Evolutionary conservation across 2,888 invertebrate genomes (phyloP).

Genomic region (Idaea straminata): DNA sequence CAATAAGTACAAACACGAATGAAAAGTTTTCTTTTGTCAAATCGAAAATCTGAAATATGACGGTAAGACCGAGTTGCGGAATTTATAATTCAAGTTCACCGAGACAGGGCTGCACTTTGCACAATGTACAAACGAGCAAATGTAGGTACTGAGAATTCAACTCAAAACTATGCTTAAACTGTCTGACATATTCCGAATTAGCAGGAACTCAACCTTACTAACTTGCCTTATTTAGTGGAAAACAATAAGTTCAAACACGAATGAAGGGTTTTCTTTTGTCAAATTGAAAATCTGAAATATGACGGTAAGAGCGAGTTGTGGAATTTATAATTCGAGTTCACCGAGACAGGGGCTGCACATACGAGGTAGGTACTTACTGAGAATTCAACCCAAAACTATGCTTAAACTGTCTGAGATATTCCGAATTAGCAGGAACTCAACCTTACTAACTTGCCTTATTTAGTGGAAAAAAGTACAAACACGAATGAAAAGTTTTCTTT

Average conservation of each 20-base stretch:
- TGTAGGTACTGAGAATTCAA: background rate
- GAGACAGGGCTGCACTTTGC: conserved; percentile 27
- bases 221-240: background rate
- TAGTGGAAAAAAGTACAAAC: conserved; percentile 3
- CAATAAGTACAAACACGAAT: conserved; percentile 5
- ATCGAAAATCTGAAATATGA: conserved; percentile 51
- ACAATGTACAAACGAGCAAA: no score
- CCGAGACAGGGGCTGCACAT: conserved; percentile 27
- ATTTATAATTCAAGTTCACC: conserved; percentile 59
- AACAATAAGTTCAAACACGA: conserved; percentile 3
- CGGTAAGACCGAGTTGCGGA: conserved; percentile 48
- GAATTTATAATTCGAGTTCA: conserved; percentile 62
- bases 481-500: conserved; percentile 11
- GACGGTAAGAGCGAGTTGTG: conserved; percentile 46
- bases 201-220: background rate
- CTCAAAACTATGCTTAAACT: background rate
- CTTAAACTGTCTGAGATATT: background rate
- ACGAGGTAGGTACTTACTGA: no score
- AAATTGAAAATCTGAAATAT: conserved; percentile 49
- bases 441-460: conserved; percentile 8
- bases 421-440: background rate
- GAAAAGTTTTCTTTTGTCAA: conserved; percentile 18
- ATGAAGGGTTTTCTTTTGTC: conserved; percentile 15
- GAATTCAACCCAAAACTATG: background rate
- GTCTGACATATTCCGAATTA: background rate